These are phyloP conservation scores for Lamellibrachia satsuma DNA, from an alignment of 2,888 invertebrate genomes.

Conservation along the genomic window DNA sequence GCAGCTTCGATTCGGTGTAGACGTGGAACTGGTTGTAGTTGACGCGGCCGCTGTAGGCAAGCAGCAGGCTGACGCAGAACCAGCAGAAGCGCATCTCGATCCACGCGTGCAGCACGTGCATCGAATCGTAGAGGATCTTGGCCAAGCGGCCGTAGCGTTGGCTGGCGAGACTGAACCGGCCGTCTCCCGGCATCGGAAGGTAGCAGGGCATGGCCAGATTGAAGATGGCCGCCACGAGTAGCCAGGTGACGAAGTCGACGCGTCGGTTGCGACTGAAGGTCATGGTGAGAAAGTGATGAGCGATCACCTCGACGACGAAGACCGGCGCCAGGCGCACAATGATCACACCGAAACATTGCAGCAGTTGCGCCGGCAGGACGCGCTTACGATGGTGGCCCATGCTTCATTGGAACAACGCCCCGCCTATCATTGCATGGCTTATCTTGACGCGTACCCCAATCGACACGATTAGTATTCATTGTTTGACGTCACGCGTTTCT, in stretches of 20 bases:
- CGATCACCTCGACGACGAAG: background rate
- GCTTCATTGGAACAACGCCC: background rate
- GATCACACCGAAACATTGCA: background rate
- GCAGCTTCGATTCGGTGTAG: background rate
- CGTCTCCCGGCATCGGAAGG: background rate
- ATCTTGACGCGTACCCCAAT: background rate
- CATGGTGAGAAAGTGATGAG: background rate
- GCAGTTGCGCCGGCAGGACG: background rate
- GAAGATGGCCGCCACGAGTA: background rate
- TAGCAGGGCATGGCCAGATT: background rate
- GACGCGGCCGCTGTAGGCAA: background rate
- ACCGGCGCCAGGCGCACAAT: background rate
- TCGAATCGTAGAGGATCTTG: background rate
- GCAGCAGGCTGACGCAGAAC: slow-evolving; percentile 1
- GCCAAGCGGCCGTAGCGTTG: background rate
- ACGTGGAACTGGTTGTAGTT: background rate
- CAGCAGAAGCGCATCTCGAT: background rate
- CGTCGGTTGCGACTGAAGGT: background rate
- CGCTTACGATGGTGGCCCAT: background rate
- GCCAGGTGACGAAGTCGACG: background rate
- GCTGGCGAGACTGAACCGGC: background rate
- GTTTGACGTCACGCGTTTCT: slow-evolving; percentile 7
- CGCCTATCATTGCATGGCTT: background rate
- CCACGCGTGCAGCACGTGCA: background rate
- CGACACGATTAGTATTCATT: background rate